Conservation (phyloP, 92 coral and sea anemone genomes). For the Palythoa caribaeorum region DNA sequence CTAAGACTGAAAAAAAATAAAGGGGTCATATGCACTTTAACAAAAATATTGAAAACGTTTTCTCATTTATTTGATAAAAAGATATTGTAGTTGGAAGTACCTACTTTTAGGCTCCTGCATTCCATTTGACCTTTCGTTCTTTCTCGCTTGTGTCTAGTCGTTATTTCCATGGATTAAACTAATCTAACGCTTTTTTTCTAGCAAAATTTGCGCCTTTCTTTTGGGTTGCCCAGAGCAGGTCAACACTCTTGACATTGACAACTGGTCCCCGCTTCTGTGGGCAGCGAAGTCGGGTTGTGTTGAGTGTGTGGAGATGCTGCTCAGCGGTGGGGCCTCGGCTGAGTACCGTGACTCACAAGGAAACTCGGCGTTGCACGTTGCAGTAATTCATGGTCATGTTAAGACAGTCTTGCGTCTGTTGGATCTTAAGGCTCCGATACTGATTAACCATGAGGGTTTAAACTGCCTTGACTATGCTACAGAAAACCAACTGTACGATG, state of each 20-base stretch:
- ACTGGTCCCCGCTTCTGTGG: constrained; percentile 31
- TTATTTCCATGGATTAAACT: background rate
- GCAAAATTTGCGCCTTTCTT: constrained; percentile 9
- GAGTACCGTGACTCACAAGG: constrained; percentile 61
- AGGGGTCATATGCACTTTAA: no score
- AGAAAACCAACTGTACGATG: constrained; percentile 48
- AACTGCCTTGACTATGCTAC: constrained; percentile 78
- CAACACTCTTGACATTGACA: constrained; percentile 6
- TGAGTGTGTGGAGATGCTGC: constrained; percentile 42
- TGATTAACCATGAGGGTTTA: constrained; percentile 39
- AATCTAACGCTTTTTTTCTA: background rate
- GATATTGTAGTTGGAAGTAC: no score
- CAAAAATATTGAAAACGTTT: no score
- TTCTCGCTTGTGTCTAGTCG: background rate
- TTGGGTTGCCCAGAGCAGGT: background rate
- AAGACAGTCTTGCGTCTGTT: constrained; percentile 59
- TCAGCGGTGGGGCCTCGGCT: constrained; percentile 71
- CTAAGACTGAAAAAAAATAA: no score
- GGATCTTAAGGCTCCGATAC: constrained; percentile 51
- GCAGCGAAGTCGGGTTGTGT: constrained; percentile 35
- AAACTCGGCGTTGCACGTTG: constrained; percentile 78
- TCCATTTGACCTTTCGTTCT: no score
- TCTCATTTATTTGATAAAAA: no score
- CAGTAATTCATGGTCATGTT: constrained; percentile 66
- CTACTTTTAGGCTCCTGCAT: no score